Base-by-base conservation (phyloP, 2,113 vertebrate genomes). In the Mobula hypostoma region DNA sequence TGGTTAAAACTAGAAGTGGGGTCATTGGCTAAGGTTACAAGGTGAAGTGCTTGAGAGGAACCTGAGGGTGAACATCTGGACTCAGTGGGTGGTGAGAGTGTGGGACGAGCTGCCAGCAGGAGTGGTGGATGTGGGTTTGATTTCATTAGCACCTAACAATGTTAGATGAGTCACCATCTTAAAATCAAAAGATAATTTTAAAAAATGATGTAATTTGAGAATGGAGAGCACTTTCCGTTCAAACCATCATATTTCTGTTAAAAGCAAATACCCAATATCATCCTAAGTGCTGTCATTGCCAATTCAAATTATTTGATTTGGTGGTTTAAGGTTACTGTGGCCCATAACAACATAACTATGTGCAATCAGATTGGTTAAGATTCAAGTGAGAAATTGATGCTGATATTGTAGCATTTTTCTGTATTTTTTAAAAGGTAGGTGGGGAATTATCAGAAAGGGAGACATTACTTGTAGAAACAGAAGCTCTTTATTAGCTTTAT, bases 201-300 rank as follows among this genome's bases (percentile, higher is more conserved):
- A 77, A 77, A 77, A 77, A 77, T 77, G 27, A 77, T 77, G 76
- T 77, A 77, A 77, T n/a, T 77, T n/a, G 76, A 77, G 76, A 77
- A n/a, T 9, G 76, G 76, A 77, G 29, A n/a, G 76, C 29, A 77
- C 29, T 29, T 29, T 29, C 76, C 27, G 9, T 77, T 77, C 29
- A n/a, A 77, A 77, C 29, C 76, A 27, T n/a, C 6, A n/a, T 77
- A 77, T 77, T 77, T n/a, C 68, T n/a, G 0, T n/a, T 8, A n/a
- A 77, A n/a, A 77, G 29, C 29, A 27, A 77, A 77, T 4, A n/a
- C 7, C 76, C 29, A 24, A 77, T n/a, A 27, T 77, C 24, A 77
- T 77, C 29, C 29, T 8, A 11, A 29, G 24, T 77, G 76, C 76
- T 77, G 27, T n/a, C 76, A n/a, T 77, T 7, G 27, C 76, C 76